phyloP scores from a whole-genome alignment of 2,797 vertebrate species.

The Sebastes iracundus region DNA sequence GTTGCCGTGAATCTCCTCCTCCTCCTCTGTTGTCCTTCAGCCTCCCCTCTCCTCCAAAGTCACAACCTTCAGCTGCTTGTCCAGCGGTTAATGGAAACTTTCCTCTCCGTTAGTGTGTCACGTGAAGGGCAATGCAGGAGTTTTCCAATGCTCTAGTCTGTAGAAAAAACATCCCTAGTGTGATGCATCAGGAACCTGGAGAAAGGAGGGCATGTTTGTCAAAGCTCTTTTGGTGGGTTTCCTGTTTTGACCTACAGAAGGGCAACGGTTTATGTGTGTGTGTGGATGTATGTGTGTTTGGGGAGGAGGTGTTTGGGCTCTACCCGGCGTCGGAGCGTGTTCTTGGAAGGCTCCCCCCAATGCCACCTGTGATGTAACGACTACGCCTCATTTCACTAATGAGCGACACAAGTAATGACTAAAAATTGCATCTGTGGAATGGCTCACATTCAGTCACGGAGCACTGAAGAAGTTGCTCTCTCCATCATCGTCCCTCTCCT shows the following conservation, averaged over 20 bases:
- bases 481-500: slow-evolving; percentile 23
- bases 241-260: slow-evolving; percentile 51
- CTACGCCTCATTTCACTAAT: slow-evolving; percentile 38
- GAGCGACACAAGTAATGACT: slow-evolving; percentile 31
- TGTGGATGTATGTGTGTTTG: neutral
- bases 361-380: slow-evolving; percentile 31
- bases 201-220: slow-evolving; percentile 51
- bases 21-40: slow-evolving; percentile 21
- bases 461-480: slow-evolving; percentile 9
- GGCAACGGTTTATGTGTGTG: neutral
- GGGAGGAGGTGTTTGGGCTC: slow-evolving; percentile 4
- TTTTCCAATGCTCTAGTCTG: slow-evolving; percentile 53
- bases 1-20: neutral
- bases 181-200: slow-evolving; percentile 41
- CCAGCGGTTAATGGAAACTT: slow-evolving; percentile 61
- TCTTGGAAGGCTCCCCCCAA: neutral
- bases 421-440: slow-evolving; percentile 23
- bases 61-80: slow-evolving; percentile 40
- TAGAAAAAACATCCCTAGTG: slow-evolving; percentile 46
- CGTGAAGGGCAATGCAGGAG: slow-evolving; percentile 56
- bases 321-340: neutral
- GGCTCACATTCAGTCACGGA: slow-evolving; percentile 10
- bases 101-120: slow-evolving; percentile 55
- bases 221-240: slow-evolving; percentile 41
- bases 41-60: slow-evolving; percentile 1